These are phyloP conservation scores for Drosophila ambigua DNA, from an alignment of 1,140 invertebrate genomes.

Conservation along the genomic window DNA sequence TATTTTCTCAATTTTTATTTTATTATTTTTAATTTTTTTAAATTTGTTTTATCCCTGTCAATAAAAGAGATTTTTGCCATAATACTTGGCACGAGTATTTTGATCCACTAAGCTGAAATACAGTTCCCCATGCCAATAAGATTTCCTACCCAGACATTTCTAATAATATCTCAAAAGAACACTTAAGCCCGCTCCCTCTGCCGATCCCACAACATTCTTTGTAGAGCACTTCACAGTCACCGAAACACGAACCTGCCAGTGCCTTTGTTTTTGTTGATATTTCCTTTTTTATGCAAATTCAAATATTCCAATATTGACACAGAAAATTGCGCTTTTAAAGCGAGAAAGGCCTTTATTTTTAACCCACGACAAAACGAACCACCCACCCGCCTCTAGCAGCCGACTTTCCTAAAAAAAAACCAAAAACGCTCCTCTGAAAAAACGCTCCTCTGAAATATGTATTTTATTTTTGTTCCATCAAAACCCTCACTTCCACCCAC, in stretches of 20 bases:
- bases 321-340: constrained; percentile 69
- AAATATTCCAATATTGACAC: constrained; percentile 67
- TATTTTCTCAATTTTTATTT: too few species aligned
- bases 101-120: too few species aligned
- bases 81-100: too few species aligned
- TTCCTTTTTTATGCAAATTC: constrained; percentile 53
- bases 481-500: constrained; percentile 8
- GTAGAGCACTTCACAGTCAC: not conserved
- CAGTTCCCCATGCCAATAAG: too few species aligned
- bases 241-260: constrained; percentile 2
- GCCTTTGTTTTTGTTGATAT: constrained; percentile 22
- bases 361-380: not conserved
- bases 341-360: constrained; percentile 28
- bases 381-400: not conserved
- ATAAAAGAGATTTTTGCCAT: too few species aligned
- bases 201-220: not conserved
- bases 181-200: too few species aligned
- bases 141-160: too few species aligned
- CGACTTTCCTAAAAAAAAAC: not conserved
- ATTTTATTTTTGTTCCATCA: constrained; percentile 42
- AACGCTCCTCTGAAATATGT: constrained; percentile 27
- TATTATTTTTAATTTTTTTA: too few species aligned
- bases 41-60: too few species aligned
- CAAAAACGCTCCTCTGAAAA: constrained; percentile 19
- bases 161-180: too few species aligned